These are phyloP conservation scores for Meloidogyne chitwoodi DNA, from an alignment of 1,140 invertebrate genomes.

Conservation along the genomic window DNA sequence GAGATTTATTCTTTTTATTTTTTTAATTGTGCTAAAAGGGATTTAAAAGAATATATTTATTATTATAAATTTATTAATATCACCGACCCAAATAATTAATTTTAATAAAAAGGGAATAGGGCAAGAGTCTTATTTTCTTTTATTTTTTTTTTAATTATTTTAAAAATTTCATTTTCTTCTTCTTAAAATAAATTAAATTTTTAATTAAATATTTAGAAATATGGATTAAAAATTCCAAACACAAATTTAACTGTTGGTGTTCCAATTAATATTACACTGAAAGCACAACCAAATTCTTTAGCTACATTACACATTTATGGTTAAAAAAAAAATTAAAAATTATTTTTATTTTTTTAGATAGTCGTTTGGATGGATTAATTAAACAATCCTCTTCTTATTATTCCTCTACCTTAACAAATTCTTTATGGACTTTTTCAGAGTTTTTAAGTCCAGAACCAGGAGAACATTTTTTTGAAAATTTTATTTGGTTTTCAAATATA, in stretches of 20 bases:
- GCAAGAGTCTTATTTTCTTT: too few relatives aligned
- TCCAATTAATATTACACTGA: neutral
- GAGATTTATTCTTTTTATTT: too few relatives aligned
- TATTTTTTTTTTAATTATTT: too few relatives aligned
- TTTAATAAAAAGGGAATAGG: too few relatives aligned
- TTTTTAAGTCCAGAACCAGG: slow-evolving; percentile 1
- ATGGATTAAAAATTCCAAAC: neutral
- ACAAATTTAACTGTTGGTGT: neutral
- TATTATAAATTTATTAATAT: too few relatives aligned
- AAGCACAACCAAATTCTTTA: neutral
- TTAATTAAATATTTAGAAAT: slow-evolving; percentile 2
- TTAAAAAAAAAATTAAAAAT: neutral
- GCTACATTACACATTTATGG: slow-evolving; percentile 15
- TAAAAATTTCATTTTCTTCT: too few relatives aligned
- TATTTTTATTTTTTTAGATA: neutral
- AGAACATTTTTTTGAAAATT: slow-evolving; percentile 8
- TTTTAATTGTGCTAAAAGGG: too few relatives aligned
- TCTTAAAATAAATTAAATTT: too few relatives aligned
- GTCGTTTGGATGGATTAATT: slow-evolving; percentile 12
- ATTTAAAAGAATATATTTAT: too few relatives aligned
- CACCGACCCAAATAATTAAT: too few relatives aligned
- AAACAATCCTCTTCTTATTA: neutral
- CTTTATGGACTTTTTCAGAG: slow-evolving; percentile 15
- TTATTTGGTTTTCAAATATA: slow-evolving; percentile 14
- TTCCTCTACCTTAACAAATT: neutral